A percentile compares a stretch with the other conserved stretches of the same genome.
Conservation (phyloP, 2,113 vertebrate genomes). For the Sakesphorus luctuosus region DNA sequence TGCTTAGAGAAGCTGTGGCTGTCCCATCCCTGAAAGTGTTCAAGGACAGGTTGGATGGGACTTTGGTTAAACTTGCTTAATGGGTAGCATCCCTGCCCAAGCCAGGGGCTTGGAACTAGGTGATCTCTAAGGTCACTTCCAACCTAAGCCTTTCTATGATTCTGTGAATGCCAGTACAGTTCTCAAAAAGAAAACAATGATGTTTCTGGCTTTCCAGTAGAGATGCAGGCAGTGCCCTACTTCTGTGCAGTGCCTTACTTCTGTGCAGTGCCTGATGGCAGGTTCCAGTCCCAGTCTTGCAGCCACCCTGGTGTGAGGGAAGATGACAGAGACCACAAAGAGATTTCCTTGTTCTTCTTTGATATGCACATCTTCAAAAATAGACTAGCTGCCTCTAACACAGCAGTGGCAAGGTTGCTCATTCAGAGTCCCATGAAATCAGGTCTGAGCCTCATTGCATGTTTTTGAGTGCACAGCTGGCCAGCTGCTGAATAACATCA, state of each 20-base stretch:
- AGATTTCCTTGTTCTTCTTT: background rate
- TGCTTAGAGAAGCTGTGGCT: background rate
- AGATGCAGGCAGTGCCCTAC: rapidly evolving
- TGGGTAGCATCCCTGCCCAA: background rate
- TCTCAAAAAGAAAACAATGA: background rate
- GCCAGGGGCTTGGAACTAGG: background rate
- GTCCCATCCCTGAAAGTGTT: background rate
- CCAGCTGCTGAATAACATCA: background rate
- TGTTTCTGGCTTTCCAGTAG: background rate
- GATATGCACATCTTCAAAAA: background rate
- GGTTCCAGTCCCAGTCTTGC: background rate
- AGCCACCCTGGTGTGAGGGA: background rate
- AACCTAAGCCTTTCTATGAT: background rate
- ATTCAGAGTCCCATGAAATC: background rate
- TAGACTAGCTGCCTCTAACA: background rate
- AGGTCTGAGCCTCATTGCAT: background rate
- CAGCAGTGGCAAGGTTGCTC: background rate
- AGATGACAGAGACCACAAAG: background rate
- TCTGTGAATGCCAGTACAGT: background rate
- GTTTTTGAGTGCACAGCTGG: background rate
- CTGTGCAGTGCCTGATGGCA: background rate
- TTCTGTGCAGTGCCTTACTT: background rate
- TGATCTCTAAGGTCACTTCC: background rate
- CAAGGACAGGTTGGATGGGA: background rate
- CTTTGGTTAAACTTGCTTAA: background rate